These are phyloP conservation scores for Phrynocephalus versicolor DNA, from an alignment of 2,113 vertebrate genomes.

Conservation along the genomic window DNA sequence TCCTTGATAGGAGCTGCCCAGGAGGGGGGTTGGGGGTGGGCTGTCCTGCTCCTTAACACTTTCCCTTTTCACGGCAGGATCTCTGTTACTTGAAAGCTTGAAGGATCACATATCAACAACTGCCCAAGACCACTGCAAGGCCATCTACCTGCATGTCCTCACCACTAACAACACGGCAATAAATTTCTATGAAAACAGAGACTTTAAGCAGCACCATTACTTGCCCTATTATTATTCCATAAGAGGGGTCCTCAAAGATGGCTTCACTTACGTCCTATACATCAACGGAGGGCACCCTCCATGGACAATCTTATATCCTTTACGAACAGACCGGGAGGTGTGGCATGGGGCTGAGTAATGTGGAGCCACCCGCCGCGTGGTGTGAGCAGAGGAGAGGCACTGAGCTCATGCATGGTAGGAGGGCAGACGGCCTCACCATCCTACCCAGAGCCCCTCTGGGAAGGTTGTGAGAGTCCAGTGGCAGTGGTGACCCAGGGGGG, in stretches of 20 bases:
- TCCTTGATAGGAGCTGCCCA: accelerated
- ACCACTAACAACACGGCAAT: conserved; percentile 98
- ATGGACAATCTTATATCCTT: conserved; percentile 99
- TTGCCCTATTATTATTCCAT: conserved; percentile 99
- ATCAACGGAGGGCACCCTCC: conserved; percentile 96
- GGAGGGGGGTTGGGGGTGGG: not conserved
- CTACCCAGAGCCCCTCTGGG: not conserved
- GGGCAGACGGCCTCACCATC: not conserved
- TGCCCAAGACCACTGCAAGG: conserved; percentile 97
- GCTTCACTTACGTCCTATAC: conserved; percentile 97
- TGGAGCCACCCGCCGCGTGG: not conserved
- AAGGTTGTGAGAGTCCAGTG: not conserved
- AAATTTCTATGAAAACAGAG: conserved; percentile 97
- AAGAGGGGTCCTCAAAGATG: conserved; percentile 95
- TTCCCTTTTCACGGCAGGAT: conserved; percentile 76
- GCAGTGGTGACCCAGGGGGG: not conserved
- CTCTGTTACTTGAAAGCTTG: conserved; percentile 94
- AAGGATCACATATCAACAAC: conserved; percentile 97
- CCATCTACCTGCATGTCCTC: conserved; percentile 97
- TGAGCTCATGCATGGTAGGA: not conserved
- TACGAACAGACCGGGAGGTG: not conserved
- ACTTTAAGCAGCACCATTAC: conserved; percentile 98
- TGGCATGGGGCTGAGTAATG: not conserved
- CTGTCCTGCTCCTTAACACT: not conserved
- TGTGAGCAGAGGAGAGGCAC: too few relatives aligned